Evolutionary conservation across 2,797 vertebrate species (phyloP).

Genomic region (Sciurus carolinensis): DNA sequence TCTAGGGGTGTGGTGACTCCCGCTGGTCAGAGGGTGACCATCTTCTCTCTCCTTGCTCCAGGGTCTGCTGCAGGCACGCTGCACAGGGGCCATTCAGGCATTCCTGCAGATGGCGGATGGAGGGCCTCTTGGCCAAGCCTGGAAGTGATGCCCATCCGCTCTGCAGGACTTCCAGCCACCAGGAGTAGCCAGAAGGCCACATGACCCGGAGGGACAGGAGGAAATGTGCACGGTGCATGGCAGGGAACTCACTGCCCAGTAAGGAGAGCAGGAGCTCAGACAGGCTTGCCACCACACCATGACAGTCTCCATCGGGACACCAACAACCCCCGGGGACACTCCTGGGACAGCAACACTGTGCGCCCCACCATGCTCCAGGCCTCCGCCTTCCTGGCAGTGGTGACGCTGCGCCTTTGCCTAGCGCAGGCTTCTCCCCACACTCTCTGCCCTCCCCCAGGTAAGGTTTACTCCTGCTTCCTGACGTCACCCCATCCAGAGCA

Average conservation of each 20-base stretch:
- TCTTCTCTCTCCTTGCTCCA: accelerated
- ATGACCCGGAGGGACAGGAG: not conserved
- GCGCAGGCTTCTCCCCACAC: not conserved
- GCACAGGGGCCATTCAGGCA: not conserved
- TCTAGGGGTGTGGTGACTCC: not conserved
- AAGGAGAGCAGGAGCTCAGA: too few species aligned
- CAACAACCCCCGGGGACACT: too few species aligned
- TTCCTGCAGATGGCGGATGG: not conserved
- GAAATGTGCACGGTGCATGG: accelerated
- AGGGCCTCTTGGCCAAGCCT: not conserved
- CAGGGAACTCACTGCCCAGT: not conserved
- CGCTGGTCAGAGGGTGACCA: not conserved
- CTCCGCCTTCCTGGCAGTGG: too few species aligned
- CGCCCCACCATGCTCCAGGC: too few species aligned
- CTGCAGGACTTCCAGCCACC: not conserved
- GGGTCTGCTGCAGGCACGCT: not conserved
- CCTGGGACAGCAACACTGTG: not conserved
- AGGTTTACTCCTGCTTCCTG: too few species aligned
- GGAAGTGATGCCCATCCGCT: not conserved
- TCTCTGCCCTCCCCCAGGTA: too few species aligned
- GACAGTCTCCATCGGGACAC: too few species aligned
- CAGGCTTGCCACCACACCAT: accelerated
- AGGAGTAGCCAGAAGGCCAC: not conserved
- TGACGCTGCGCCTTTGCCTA: not conserved
- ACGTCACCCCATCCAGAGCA: too few species aligned